These are phyloP conservation scores for Cacatua alba DNA, from an alignment of 2,113 vertebrate species.

Conservation along the genomic window DNA sequence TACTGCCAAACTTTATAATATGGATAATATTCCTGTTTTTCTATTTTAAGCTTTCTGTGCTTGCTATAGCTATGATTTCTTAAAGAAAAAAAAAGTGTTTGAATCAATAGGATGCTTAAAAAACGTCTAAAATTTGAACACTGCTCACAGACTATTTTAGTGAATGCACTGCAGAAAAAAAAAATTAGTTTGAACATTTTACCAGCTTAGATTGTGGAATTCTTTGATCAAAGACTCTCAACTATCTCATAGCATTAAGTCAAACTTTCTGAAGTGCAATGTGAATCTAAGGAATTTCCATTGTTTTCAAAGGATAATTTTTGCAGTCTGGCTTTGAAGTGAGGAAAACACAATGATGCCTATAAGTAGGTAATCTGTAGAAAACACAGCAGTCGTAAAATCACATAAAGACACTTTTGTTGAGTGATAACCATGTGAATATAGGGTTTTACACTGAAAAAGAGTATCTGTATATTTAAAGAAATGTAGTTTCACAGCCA, in stretches of 20 bases:
- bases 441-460: neutral
- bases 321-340: slow-evolving; percentile 45
- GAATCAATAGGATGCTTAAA: neutral
- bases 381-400: slow-evolving; percentile 19
- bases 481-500: neutral
- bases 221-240: slow-evolving; percentile 49
- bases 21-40: neutral
- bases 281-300: slow-evolving; percentile 26
- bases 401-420: slow-evolving; percentile 15
- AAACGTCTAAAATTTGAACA: neutral
- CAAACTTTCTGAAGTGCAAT: slow-evolving; percentile 21
- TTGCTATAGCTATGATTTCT: neutral
- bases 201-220: neutral
- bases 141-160: neutral
- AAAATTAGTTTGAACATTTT: slow-evolving; percentile 36
- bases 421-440: neutral
- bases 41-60: neutral
- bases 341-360: neutral
- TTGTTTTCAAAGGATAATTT: slow-evolving; percentile 62
- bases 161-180: neutral
- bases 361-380: slow-evolving; percentile 34
- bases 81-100: neutral
- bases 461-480: neutral
- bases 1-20: neutral
- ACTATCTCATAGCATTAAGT: neutral